phyloP scores from a whole-genome alignment of 2,888 invertebrate species.

The Acanthosepion pharaonis region DNA sequence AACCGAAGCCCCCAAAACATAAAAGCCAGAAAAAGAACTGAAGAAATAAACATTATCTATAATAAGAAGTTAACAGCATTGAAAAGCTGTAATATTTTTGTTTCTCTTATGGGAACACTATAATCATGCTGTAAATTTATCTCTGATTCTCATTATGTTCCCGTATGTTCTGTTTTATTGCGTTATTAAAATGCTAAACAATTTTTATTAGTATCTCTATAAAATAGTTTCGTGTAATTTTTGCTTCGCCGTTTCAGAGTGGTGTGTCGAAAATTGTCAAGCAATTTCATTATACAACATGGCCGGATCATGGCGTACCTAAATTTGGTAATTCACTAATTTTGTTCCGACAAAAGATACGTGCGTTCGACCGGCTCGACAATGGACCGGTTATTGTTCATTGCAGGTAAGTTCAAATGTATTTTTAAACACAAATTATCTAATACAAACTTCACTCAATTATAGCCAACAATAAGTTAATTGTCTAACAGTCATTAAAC shows the following conservation, averaged over 20 bases:
- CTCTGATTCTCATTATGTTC: neutral
- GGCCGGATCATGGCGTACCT: constrained; percentile 74
- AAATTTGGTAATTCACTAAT: constrained; percentile 70
- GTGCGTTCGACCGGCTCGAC: constrained; percentile 68
- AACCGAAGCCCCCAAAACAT: too few relatives aligned
- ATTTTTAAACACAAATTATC: too few relatives aligned
- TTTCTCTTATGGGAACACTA: neutral
- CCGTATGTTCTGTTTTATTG: neutral
- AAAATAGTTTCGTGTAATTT: neutral
- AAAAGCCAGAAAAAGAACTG: too few relatives aligned
- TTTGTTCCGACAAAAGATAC: constrained; percentile 70
- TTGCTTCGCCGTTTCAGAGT: constrained; percentile 56
- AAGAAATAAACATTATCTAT: too few relatives aligned
- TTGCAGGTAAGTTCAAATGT: constrained; percentile 60
- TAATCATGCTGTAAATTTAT: neutral
- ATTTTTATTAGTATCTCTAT: neutral
- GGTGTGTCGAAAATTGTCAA: constrained; percentile 65
- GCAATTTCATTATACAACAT: constrained; percentile 74
- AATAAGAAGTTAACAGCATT: too few relatives aligned
- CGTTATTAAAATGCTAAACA: neutral
- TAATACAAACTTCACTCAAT: too few relatives aligned
- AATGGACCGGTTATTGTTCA: constrained; percentile 67
- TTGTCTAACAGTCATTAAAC: too few relatives aligned
- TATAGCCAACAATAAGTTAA: too few relatives aligned
- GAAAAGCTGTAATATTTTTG: too few relatives aligned